These are phyloP conservation scores for Cacoxenus indagator DNA, from an alignment of 2,888 invertebrate genomes.

Conservation along the genomic window DNA sequence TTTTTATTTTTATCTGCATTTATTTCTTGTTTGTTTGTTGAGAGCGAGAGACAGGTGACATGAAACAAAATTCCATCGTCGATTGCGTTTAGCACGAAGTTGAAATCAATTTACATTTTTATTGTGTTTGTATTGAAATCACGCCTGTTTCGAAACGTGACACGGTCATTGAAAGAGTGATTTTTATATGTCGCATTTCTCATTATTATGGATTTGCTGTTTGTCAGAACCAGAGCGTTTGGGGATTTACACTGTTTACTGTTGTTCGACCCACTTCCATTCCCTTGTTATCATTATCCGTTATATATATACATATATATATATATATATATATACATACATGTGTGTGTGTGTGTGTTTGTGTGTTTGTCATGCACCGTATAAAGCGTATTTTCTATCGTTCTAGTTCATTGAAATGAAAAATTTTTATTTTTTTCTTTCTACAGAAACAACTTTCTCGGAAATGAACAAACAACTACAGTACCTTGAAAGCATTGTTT, in stretches of 20 bases:
- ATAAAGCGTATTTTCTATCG: conserved; percentile 7
- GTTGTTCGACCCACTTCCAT: no score
- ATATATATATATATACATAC: conserved; percentile 1
- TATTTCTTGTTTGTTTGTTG: no score
- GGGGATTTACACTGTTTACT: no score
- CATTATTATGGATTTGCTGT: not conserved
- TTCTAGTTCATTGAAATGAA: not conserved
- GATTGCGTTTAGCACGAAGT: conserved; percentile 28
- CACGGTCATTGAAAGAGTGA: conserved; percentile 23
- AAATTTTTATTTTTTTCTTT: not conserved
- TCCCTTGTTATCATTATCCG: not conserved
- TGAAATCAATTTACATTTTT: conserved; percentile 31
- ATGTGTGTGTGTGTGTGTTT: not conserved
- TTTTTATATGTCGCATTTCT: not conserved
- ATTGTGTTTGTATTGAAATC: conserved; percentile 39
- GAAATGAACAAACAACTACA: not conserved
- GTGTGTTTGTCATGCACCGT: not conserved
- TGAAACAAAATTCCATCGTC: no score
- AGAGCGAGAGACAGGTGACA: no score
- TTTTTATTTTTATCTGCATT: no score
- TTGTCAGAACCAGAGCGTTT: no score
- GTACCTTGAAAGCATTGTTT: conserved; percentile 1
- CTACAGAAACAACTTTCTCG: conserved; percentile 4
- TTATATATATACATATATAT: not conserved
- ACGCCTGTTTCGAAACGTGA: conserved; percentile 41